phyloP scores from a whole-genome alignment of 2,113 vertebrate genomes.

The Cepphus grylle region DNA sequence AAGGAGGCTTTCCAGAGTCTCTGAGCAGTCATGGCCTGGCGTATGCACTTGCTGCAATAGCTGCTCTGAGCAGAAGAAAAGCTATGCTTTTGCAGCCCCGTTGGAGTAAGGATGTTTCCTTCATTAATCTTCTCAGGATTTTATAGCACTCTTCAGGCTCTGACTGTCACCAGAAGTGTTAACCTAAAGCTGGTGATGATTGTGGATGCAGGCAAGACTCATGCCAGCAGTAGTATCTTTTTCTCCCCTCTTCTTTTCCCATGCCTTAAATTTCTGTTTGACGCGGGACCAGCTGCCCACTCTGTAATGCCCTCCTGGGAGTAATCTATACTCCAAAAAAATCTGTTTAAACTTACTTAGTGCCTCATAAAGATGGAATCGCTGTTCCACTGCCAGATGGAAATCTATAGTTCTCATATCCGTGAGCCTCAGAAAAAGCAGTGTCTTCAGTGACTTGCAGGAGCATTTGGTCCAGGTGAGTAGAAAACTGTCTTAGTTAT shows the following conservation, averaged over 20 bases:
- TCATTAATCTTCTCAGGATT: not conserved
- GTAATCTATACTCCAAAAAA: constrained; percentile 25
- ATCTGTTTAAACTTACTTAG: constrained; percentile 49
- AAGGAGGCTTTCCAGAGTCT: not conserved
- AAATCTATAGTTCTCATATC: constrained; percentile 7
- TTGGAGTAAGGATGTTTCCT: not conserved
- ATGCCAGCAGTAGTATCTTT: not conserved
- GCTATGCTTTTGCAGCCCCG: not conserved
- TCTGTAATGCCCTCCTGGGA: constrained; percentile 22
- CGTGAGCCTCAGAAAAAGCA: not conserved
- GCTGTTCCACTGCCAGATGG: constrained; percentile 19
- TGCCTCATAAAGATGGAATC: constrained; percentile 42
- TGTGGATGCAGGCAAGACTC: not conserved
- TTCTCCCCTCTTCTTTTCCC: not conserved
- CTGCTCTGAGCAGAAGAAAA: not conserved
- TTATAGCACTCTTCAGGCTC: not conserved
- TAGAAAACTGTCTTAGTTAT: not conserved
- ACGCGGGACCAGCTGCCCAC: not conserved
- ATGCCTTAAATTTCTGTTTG: not conserved
- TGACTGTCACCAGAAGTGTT: not conserved
- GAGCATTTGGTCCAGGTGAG: not conserved
- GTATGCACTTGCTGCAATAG: not conserved
- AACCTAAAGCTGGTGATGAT: not conserved
- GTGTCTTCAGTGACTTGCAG: not conserved
- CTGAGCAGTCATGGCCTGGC: not conserved